Percentiles rank a stretch among this genome's conserved stretches.
Evolutionary conservation across 2,797 vertebrate genomes (phyloP).

Genomic region (Percopsis omiscomaycus): DNA sequence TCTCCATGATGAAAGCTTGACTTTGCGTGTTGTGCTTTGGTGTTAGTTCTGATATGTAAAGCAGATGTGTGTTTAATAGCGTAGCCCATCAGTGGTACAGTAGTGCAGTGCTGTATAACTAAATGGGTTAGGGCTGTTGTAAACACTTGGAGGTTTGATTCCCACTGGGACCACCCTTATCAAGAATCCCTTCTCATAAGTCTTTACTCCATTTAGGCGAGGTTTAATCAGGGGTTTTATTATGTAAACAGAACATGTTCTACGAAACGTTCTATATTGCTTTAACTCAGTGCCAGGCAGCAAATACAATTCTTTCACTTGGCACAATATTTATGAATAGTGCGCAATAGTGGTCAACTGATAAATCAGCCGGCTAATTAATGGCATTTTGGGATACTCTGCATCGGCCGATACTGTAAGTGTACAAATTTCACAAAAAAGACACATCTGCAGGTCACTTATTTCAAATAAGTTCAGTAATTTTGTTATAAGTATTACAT

Average conservation of each 20-base stretch:
- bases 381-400: too few relatives aligned
- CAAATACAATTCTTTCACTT: too few relatives aligned
- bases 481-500: too few relatives aligned
- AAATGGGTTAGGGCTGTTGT: slow-evolving; percentile 22
- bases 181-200: slow-evolving; percentile 49
- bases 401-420: too few relatives aligned
- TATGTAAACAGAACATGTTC: not conserved
- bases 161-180: slow-evolving; percentile 67
- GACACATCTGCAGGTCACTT: too few relatives aligned
- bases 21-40: slow-evolving; percentile 59
- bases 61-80: slow-evolving; percentile 77
- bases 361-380: too few relatives aligned
- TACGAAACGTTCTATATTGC: too few relatives aligned
- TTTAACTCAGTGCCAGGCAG: too few relatives aligned
- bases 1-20: slow-evolving; percentile 73
- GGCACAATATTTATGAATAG: too few relatives aligned
- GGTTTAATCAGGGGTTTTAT: not conserved
- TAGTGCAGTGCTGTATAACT: slow-evolving; percentile 35
- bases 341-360: too few relatives aligned
- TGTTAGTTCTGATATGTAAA: slow-evolving; percentile 75
- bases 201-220: not conserved
- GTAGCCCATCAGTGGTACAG: slow-evolving; percentile 45
- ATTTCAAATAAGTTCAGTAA: too few relatives aligned
- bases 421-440: too few relatives aligned
- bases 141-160: slow-evolving; percentile 46